These are phyloP conservation scores for Arenaria interpres DNA, from an alignment of 2,113 vertebrate genomes.

Conservation along the genomic window DNA sequence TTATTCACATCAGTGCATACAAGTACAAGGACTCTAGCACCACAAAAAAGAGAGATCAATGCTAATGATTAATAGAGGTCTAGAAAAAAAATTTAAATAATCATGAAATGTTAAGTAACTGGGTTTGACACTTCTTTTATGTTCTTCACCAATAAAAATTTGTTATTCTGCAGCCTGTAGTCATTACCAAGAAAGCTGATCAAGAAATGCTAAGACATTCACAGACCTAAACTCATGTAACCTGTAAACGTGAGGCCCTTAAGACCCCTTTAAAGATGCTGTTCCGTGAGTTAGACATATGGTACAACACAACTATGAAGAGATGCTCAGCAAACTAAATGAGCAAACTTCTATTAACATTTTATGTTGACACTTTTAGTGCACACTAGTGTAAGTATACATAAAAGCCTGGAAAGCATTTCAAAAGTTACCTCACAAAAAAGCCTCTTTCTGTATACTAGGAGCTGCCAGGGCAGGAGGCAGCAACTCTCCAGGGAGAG, in stretches of 20 bases:
- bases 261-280: not conserved
- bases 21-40: not conserved
- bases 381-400: not conserved
- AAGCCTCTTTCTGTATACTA: not conserved
- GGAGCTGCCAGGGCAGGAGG: not conserved
- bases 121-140: not conserved
- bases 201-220: not conserved
- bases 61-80: not conserved
- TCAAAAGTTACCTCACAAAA: not conserved
- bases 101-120: rapidly evolving
- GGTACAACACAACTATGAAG: not conserved
- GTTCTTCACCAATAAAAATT: not conserved
- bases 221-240: not conserved
- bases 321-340: not conserved
- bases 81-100: not conserved
- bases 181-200: not conserved
- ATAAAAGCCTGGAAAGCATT: not conserved
- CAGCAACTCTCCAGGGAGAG: not conserved
- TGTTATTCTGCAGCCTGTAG: not conserved
- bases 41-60: not conserved
- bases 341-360: not conserved
- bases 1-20: not conserved
- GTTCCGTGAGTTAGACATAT: not conserved
- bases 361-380: not conserved
- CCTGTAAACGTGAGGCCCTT: not conserved